phyloP scores from a whole-genome alignment of 2,797 vertebrate genomes.

The Margarornis squamiger region DNA sequence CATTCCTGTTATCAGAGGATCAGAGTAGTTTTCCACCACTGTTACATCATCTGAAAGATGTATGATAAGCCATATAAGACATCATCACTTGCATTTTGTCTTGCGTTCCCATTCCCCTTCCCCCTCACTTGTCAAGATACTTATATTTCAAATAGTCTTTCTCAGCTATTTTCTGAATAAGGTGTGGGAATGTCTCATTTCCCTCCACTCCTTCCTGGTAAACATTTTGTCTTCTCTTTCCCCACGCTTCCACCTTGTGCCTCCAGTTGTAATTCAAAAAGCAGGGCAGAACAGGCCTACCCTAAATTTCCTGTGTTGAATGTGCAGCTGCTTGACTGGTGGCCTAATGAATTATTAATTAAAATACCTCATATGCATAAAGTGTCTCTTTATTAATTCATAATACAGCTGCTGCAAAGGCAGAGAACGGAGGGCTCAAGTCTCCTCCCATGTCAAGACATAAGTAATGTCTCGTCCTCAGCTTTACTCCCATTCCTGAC shows the following conservation, averaged over 20 bases:
- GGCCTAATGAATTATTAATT: constrained; percentile 68
- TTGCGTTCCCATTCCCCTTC: neutral
- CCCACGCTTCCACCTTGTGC: neutral
- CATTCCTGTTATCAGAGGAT: neutral
- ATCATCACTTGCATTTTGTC: neutral
- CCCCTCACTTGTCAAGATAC: neutral
- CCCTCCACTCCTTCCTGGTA: neutral
- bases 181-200: neutral
- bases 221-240: neutral
- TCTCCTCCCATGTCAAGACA: neutral
- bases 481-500: neutral
- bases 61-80: neutral
- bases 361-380: constrained; percentile 45
- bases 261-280: neutral
- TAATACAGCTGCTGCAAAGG: constrained; percentile 69
- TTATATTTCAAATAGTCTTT: neutral
- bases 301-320: constrained; percentile 55
- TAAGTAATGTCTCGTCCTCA: neutral
- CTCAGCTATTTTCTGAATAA: neutral
- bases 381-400: constrained; percentile 76
- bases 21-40: neutral
- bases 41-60: neutral
- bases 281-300: constrained; percentile 40
- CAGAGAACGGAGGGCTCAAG: neutral
- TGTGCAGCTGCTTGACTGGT: constrained; percentile 63